phyloP scores from a whole-genome alignment of 2,113 vertebrate species.

The Irena cyanogastra region DNA sequence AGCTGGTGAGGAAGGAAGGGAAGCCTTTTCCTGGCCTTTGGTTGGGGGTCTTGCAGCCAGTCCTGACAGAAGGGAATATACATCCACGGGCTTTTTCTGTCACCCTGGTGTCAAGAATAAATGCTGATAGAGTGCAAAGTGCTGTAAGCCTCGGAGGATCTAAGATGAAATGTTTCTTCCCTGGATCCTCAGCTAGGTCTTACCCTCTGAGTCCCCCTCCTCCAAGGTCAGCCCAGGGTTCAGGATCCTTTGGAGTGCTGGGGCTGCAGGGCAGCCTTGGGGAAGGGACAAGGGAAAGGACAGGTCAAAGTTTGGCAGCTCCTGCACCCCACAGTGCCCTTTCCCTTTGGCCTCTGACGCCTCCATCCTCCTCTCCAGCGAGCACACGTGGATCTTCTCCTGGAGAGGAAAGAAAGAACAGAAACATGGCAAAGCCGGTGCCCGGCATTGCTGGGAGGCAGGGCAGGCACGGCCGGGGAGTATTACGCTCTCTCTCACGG shows the following conservation, averaged over 20 bases:
- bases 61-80: neutral
- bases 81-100: neutral
- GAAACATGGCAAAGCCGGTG: neutral
- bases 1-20: neutral
- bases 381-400: neutral
- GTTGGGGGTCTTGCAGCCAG: neutral
- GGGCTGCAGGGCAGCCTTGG: neutral
- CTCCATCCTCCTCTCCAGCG: neutral
- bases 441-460: neutral
- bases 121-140: neutral
- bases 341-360: neutral
- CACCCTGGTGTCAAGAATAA: neutral
- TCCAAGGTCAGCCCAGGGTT: neutral
- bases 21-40: neutral
- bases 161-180: neutral
- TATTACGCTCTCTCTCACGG: neutral
- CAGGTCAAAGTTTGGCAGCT: neutral
- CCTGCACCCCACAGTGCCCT: neutral
- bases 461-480: neutral
- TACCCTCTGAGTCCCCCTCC: neutral
- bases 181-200: neutral
- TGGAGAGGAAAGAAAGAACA: neutral
- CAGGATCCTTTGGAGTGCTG: neutral
- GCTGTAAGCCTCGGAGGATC: neutral
- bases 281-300: neutral